Evolutionary conservation across 2,113 vertebrate genomes (phyloP).

Genomic region (Erythrocercus mccallii): DNA sequence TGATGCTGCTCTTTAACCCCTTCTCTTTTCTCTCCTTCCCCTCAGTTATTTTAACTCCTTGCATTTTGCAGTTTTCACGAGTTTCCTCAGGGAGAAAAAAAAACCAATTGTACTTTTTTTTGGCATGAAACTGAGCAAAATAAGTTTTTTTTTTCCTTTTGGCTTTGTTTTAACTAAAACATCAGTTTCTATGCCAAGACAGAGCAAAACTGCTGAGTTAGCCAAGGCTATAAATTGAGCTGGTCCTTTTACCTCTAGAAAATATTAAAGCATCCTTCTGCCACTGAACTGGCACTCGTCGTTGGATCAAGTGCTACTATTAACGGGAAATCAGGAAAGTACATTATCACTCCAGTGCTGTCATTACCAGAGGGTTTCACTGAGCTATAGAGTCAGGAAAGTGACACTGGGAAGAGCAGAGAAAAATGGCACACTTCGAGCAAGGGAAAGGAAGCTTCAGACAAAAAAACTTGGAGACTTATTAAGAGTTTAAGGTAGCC

Average conservation of each 20-base stretch:
- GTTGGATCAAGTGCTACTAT: slow-evolving; percentile 68
- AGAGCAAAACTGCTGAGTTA: slow-evolving; percentile 59
- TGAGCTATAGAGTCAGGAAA: slow-evolving; percentile 33
- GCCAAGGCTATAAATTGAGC: slow-evolving; percentile 53
- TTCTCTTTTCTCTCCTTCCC: neutral
- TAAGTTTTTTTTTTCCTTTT: neutral
- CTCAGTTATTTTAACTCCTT: neutral
- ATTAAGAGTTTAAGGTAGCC: neutral
- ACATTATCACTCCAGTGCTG: slow-evolving; percentile 65
- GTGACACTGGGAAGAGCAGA: neutral
- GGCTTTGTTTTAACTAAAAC: slow-evolving; percentile 41
- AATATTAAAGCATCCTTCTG: slow-evolving; percentile 62
- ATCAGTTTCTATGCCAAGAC: slow-evolving; percentile 29
- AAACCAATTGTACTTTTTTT: neutral
- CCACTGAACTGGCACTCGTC: slow-evolving; percentile 53
- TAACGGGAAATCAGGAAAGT: slow-evolving; percentile 64
- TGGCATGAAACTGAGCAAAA: neutral
- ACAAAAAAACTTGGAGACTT: neutral
- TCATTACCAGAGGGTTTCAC: slow-evolving; percentile 63
- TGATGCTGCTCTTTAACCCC: neutral
- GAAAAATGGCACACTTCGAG: neutral
- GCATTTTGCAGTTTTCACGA: neutral
- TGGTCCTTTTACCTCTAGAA: slow-evolving; percentile 63
- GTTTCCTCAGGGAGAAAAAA: neutral
- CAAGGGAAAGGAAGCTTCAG: neutral